These are phyloP conservation scores for Chondrosia reniformis DNA, from an alignment of 37 sponge, comb jelly and placozoan species.

Conservation along the genomic window DNA sequence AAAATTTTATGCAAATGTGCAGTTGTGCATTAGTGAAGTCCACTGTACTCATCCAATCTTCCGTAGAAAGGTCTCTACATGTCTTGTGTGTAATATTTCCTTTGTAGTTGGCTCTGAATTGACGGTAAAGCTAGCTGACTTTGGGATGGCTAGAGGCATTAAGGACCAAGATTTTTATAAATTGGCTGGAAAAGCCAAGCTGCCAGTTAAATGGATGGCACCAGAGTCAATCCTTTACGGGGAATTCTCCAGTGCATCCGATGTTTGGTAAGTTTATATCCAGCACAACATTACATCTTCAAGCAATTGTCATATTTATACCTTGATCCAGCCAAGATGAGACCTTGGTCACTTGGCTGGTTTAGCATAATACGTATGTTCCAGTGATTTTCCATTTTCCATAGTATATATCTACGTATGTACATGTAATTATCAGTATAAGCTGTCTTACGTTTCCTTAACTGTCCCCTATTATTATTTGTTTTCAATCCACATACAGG, in stretches of 20 bases:
- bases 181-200: slow-evolving; percentile 28
- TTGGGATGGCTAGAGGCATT: slow-evolving; percentile 52
- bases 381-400: too few species aligned
- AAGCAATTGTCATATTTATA: too few species aligned
- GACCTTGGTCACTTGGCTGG: too few species aligned
- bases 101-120: slow-evolving; percentile 45
- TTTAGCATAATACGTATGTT: too few species aligned
- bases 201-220: slow-evolving; percentile 61
- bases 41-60: too few species aligned
- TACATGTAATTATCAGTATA: too few species aligned
- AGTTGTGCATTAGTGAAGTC: too few species aligned
- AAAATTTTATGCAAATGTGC: too few species aligned
- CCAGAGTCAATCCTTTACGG: slow-evolving; percentile 48
- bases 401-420: too few species aligned
- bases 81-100: not conserved
- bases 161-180: slow-evolving; percentile 31
- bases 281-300: not conserved
- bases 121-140: slow-evolving; percentile 57
- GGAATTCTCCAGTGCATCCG: slow-evolving; percentile 41
- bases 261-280: slow-evolving; percentile 45
- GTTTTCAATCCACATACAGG: slow-evolving; percentile 36
- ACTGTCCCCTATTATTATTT: too few species aligned
- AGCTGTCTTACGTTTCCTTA: too few species aligned
- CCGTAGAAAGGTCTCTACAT: not conserved
- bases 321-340: too few species aligned